phyloP scores from a whole-genome alignment of 2,888 invertebrate genomes.

The Caenorhabditis japonica region DNA sequence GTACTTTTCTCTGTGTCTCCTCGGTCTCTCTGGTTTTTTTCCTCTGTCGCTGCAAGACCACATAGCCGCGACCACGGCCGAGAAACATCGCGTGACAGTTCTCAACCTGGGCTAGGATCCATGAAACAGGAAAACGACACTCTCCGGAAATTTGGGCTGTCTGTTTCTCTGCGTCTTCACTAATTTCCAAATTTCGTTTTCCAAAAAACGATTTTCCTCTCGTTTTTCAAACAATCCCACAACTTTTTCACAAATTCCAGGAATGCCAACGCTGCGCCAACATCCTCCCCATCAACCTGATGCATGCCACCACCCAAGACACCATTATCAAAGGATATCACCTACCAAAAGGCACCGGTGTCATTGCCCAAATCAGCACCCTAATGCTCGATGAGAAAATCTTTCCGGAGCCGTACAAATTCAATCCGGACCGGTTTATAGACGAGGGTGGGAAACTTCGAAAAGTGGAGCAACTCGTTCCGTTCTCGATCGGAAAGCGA shows the following conservation, averaged over 20 bases:
- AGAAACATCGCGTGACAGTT: too few species aligned
- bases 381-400: slow-evolving; percentile 47
- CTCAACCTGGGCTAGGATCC: too few species aligned
- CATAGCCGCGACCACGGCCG: too few species aligned
- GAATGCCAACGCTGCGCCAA: slow-evolving; percentile 43
- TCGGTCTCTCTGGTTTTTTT: too few species aligned
- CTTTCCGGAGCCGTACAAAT: slow-evolving; percentile 46
- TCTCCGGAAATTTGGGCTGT: too few species aligned
- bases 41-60: too few species aligned
- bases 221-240: too few species aligned
- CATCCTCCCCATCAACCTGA: slow-evolving; percentile 34
- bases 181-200: too few species aligned
- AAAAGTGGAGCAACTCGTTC: slow-evolving; percentile 34
- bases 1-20: too few species aligned
- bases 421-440: slow-evolving; percentile 49
- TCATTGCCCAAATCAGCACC: slow-evolving; percentile 41
- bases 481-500: slow-evolving; percentile 52
- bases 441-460: slow-evolving; percentile 38
- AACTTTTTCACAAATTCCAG: slow-evolving; percentile 6
- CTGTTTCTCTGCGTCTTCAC: too few species aligned
- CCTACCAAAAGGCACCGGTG: slow-evolving; percentile 35
- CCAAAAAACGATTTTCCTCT: too few species aligned
- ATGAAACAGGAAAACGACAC: too few species aligned
- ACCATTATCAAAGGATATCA: slow-evolving; percentile 26
- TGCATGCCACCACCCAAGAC: slow-evolving; percentile 36